Percentiles rank a stretch among this genome's conserved stretches.
Conservation (phyloP, 2,888 invertebrate species). For the Steinernema scapterisci region DNA sequence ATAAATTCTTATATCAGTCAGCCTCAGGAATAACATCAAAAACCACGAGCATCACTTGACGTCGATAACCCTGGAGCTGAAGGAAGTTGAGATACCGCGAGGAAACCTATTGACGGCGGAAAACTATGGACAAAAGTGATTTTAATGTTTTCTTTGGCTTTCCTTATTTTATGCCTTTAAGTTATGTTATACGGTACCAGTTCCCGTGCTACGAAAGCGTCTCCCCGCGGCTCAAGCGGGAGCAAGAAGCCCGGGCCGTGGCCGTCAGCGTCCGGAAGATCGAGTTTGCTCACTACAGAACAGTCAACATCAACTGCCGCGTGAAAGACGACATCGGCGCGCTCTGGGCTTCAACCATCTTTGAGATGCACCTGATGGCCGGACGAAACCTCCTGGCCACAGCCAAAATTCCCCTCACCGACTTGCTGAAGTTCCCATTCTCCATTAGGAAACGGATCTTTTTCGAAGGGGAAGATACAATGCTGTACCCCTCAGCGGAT, state of each 20-base stretch:
- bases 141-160: neutral
- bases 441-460: neutral
- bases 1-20: neutral
- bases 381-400: neutral
- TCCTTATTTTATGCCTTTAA: neutral
- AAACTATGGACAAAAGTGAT: neutral
- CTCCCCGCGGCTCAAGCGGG: neutral
- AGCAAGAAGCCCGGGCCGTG: neutral
- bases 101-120: neutral
- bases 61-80: neutral
- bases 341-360: neutral
- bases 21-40: neutral
- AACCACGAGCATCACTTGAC: neutral
- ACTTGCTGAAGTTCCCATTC: conserved; percentile 6
- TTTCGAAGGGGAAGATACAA: neutral
- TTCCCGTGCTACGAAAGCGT: conserved; percentile 7
- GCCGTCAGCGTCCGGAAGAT: neutral
- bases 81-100: neutral
- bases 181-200: neutral
- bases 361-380: neutral
- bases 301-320: neutral
- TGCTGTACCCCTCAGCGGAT: neutral
- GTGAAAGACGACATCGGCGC: conserved; percentile 10
- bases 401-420: neutral
- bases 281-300: neutral